Base-by-base conservation (phyloP, 2,888 invertebrate species). In the Euphydryas editha region DNA sequence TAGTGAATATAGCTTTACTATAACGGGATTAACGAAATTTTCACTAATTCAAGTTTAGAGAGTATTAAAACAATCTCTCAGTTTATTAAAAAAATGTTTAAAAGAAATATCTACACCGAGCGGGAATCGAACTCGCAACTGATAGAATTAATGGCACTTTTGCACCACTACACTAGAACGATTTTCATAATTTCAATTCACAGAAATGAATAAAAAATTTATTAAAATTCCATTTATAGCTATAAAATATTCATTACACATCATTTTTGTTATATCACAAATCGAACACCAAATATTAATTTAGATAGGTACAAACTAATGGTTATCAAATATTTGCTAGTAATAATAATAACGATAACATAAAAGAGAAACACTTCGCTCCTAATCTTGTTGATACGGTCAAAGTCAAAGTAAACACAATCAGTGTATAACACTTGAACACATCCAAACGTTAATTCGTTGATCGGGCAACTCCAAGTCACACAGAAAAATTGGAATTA, bases 361-460 rank as follows among this genome's bases (percentile, higher is more conserved):
- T 7, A 54, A 10, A 11, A 51, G 6, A 30, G 30, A 8, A 30
- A 30, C 30, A 30, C 30, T 30, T 30, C 51, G 59, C 17, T 59
- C 46, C 55, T 59, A 47, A 71, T 68, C 51, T 51, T 66, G 59
- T 65, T 65, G 55, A 57, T 20, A 55, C 58, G 71, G 64, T 64
- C 70, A 62, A 67, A 63, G 63, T 64, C 62, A 62, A 63, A 65
- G 57, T 55, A 69, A 69, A 67, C 39, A 69, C 42, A 64, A 68
- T 68, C 62, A 61, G 57, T 62, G 60, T 44, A 49, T 54, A 54
- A 59, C 46, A 47, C 18, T 44, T 30, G 46, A 44, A 58, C n/a
- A 55, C 59, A 36, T 10, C n/a, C 30, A 51, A 20, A 20, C 36
- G 21, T 57, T 30, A 54, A 21, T 64, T 51, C n/a, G 49, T 44